A percentile compares a stretch with the other conserved stretches of the same genome.
Conservation (phyloP, 2,888 invertebrate genomes). For the Chloroclystis v-ata region DNA sequence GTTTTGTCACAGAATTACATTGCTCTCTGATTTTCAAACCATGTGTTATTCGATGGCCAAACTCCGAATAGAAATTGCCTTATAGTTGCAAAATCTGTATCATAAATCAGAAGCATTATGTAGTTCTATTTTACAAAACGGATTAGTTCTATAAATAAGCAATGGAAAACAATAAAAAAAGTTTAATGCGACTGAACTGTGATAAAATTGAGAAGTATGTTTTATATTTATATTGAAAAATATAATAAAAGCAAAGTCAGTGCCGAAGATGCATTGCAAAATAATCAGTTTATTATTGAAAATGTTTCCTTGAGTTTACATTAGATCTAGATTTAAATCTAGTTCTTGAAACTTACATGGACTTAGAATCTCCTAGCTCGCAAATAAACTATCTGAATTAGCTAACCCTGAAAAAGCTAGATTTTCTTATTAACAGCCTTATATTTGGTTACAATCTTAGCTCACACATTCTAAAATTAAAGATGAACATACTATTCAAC, state of each 20-base stretch:
- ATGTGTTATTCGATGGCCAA: conserved; percentile 2
- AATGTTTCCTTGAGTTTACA: too few relatives aligned
- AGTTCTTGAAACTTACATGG: too few relatives aligned
- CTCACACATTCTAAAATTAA: conserved; percentile 9
- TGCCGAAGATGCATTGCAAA: conserved; percentile 75
- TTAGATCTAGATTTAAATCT: too few relatives aligned
- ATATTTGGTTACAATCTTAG: conserved; percentile 32
- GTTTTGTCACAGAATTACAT: conserved; percentile 45
- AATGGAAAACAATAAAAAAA: conserved; percentile 63
- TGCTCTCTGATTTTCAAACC: conserved; percentile 9
- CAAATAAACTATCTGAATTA: too few relatives aligned
- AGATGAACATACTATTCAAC: neutral
- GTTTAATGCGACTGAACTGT: conserved; percentile 67
- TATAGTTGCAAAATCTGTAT: conserved; percentile 4
- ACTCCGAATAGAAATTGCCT: conserved; percentile 8
- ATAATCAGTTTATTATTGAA: conserved; percentile 30
- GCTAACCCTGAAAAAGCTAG: too few relatives aligned
- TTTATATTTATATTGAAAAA: conserved; percentile 52
- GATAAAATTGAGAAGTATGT: conserved; percentile 60
- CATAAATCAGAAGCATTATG: conserved; percentile 13
- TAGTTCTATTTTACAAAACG: conserved; percentile 47
- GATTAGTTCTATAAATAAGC: conserved; percentile 49
- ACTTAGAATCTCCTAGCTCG: too few relatives aligned
- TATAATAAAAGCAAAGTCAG: conserved; percentile 68
- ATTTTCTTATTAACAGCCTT: too few relatives aligned